Evolutionary conservation across 2,888 invertebrate species (phyloP).

Genomic region (Zaprionus lineosus): DNA sequence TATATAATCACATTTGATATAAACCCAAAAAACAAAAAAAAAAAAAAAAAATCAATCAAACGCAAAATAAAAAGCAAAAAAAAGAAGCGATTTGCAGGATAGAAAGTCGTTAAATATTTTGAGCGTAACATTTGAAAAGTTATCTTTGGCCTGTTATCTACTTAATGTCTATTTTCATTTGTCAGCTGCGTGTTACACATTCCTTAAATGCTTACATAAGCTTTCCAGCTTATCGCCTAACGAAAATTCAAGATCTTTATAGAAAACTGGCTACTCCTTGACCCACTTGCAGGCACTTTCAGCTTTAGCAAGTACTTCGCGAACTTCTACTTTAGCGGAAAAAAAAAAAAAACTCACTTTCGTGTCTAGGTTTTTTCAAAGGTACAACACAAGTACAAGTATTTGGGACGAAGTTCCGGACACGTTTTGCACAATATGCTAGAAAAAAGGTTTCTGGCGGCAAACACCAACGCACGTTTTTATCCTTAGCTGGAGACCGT

Average conservation of each 20-base stretch:
- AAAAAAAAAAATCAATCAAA: slow-evolving; percentile 52
- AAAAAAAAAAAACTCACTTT: slow-evolving; percentile 42
- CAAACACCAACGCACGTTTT: slow-evolving; percentile 22
- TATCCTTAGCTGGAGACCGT: slow-evolving; percentile 34
- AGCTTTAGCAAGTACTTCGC: no score
- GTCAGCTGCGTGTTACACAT: slow-evolving; percentile 16
- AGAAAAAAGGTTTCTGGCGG: not conserved
- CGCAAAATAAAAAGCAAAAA: slow-evolving; percentile 16
- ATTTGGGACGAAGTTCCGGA: slow-evolving; percentile 34
- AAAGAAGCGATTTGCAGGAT: slow-evolving; percentile 3
- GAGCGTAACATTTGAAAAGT: slow-evolving; percentile 46
- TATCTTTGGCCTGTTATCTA: no score
- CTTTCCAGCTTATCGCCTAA: slow-evolving; percentile 21
- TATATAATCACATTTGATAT: slow-evolving; percentile 29
- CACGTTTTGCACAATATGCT: slow-evolving; percentile 55
- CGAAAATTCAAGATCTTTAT: slow-evolving; percentile 13
- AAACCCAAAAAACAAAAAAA: slow-evolving; percentile 16
- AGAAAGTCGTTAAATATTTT: slow-evolving; percentile 58
- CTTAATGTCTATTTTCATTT: slow-evolving; percentile 6
- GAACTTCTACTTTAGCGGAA: slow-evolving; percentile 4
- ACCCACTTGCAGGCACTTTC: slow-evolving; percentile 35
- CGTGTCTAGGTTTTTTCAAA: slow-evolving; percentile 9
- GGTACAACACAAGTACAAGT: not conserved
- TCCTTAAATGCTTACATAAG: slow-evolving; percentile 59
- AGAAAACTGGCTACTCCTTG: slow-evolving; percentile 34